Conservation (phyloP, 1,140 invertebrate genomes). For the Temnothorax nylanderi region DNA sequence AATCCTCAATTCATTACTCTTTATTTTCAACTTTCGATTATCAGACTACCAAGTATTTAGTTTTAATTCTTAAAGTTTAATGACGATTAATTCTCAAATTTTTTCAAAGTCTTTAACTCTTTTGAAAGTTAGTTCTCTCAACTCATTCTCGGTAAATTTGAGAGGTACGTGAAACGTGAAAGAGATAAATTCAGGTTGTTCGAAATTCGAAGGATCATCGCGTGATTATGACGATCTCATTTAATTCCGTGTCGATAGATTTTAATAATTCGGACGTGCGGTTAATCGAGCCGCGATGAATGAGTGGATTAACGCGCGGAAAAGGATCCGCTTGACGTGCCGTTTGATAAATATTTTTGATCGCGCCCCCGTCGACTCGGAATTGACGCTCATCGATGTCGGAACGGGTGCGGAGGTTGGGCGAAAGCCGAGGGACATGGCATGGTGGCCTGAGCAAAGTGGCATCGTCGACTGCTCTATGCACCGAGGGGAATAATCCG, state of each 20-base stretch:
- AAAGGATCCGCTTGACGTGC: constrained; percentile 40
- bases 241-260: constrained; percentile 28
- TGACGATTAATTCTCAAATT: neutral
- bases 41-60: neutral
- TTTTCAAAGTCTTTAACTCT: neutral
- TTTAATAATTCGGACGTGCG: constrained; percentile 34
- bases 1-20: neutral
- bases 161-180: neutral
- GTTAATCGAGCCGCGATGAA: constrained; percentile 34
- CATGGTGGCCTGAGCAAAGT: constrained; percentile 54
- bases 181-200: neutral
- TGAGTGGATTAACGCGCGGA: constrained; percentile 26
- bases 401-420: constrained; percentile 23
- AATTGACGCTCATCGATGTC: constrained; percentile 60
- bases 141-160: neutral
- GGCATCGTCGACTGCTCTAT: constrained; percentile 59
- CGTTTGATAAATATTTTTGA: constrained; percentile 63
- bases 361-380: constrained; percentile 50
- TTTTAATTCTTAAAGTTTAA: neutral
- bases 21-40: neutral
- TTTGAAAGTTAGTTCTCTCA: neutral
- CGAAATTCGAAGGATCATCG: neutral
- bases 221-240: neutral
- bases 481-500: constrained; percentile 58
- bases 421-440: constrained; percentile 53